Percentiles rank a stretch among this genome's conserved stretches.
These are phyloP conservation scores for Ptilodon capucinus DNA, from an alignment of 2,888 invertebrate genomes.

Conservation along the genomic window DNA sequence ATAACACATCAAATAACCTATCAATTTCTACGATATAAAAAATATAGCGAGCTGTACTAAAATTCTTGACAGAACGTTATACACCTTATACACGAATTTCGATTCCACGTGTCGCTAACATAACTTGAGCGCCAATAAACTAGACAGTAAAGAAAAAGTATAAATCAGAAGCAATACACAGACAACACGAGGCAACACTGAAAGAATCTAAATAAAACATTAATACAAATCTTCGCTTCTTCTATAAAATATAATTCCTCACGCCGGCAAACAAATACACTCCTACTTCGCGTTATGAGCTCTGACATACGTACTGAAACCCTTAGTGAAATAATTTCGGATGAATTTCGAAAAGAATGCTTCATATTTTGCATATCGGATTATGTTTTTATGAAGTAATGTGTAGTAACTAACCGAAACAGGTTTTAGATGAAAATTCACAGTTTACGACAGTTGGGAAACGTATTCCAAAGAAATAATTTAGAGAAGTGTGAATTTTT, in stretches of 20 bases:
- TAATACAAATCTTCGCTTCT: conserved; percentile 27
- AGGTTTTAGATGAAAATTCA: too few species aligned
- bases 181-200: conserved; percentile 11
- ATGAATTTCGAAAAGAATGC: too few species aligned
- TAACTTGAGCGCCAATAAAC: conserved; percentile 4
- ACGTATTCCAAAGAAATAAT: too few species aligned
- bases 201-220: conserved; percentile 25
- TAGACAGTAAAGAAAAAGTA: conserved; percentile 1
- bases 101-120: neutral
- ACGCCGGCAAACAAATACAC: conserved; percentile 23
- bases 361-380: neutral
- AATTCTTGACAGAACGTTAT: too few species aligned
- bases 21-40: too few species aligned
- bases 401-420: too few species aligned
- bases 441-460: too few species aligned
- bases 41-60: too few species aligned
- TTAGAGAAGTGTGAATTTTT: too few species aligned
- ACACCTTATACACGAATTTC: neutral
- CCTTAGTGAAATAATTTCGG: conserved; percentile 4
- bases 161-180: conserved; percentile 8
- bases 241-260: conserved; percentile 30
- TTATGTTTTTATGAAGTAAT: too few species aligned
- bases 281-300: conserved; percentile 20
- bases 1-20: too few species aligned
- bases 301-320: conserved; percentile 8